phyloP scores from a whole-genome alignment of 2,797 vertebrate species.

The Nyctibius grandis region DNA sequence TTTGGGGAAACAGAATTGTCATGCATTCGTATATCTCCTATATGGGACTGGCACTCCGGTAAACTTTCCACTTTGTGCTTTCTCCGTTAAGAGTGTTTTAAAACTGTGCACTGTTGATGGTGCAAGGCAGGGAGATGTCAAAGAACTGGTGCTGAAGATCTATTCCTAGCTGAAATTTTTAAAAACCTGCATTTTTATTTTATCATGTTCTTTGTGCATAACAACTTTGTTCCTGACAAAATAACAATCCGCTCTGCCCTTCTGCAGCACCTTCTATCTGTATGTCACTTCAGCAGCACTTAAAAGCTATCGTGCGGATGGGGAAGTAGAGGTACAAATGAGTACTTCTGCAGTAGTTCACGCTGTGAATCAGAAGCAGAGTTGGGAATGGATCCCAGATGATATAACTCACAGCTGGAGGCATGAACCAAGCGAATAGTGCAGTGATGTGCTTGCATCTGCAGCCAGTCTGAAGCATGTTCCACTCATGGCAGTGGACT shows the following conservation, averaged over 20 bases:
- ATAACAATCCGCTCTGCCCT: background rate
- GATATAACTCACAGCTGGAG: background rate
- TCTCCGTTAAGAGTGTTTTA: slow-evolving; percentile 18
- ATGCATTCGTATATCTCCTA: slow-evolving; percentile 75
- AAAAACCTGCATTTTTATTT: background rate
- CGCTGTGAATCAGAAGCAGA: background rate
- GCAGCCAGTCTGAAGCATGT: background rate
- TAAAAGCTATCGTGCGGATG: background rate
- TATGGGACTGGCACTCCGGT: slow-evolving; percentile 66
- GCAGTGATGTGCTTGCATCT: background rate
- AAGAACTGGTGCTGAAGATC: background rate
- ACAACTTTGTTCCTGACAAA: background rate
- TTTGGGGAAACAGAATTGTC: slow-evolving; percentile 71
- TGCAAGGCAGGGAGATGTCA: slow-evolving; percentile 21
- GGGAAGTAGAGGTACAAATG: background rate
- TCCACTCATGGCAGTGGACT: background rate
- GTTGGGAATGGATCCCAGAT: background rate
- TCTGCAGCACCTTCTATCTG: background rate
- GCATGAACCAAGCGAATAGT: background rate
- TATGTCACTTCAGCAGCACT: background rate
- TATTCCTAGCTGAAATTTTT: background rate
- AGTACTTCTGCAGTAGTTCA: background rate
- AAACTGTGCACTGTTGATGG: background rate
- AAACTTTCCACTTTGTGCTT: slow-evolving; percentile 69
- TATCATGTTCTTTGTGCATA: background rate